These are phyloP conservation scores for Drosophila borborema DNA, from an alignment of 2,888 invertebrate genomes.

Conservation along the genomic window DNA sequence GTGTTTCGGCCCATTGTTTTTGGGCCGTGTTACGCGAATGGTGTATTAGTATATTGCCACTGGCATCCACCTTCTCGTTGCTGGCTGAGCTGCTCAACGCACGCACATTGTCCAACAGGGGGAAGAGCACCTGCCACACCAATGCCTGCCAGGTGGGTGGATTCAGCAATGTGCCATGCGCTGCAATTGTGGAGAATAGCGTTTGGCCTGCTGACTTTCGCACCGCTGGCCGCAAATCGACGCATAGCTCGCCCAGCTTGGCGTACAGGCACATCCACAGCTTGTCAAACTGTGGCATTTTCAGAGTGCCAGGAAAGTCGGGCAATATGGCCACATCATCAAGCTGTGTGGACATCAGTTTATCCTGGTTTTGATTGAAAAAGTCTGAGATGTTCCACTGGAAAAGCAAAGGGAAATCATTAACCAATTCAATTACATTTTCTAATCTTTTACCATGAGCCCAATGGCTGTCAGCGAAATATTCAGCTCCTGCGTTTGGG, in stretches of 20 bases:
- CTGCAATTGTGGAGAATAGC: conserved; percentile 97
- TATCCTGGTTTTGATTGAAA: conserved; percentile 97
- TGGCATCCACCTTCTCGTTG: conserved; percentile 91
- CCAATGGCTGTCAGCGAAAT: conserved; percentile 98
- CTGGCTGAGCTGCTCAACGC: conserved; percentile 88
- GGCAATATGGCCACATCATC: conserved; percentile 92
- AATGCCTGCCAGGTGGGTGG: conserved; percentile 97
- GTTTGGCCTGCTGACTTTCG: conserved; percentile 99
- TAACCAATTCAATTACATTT: not conserved
- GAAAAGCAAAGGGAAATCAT: conserved; percentile 66
- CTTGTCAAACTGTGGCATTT: conserved; percentile 95
- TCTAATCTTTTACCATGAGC: conserved; percentile 89
- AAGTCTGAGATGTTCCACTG: conserved; percentile 99
- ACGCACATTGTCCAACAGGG: conserved; percentile 95
- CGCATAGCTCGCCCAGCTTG: conserved; percentile 94
- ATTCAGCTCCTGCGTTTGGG: conserved; percentile 98
- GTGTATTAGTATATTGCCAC: conserved; percentile 97
- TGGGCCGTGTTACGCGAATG: conserved; percentile 99
- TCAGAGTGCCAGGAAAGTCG: conserved; percentile 92
- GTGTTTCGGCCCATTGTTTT: conserved; percentile 99
- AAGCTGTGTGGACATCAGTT: conserved; percentile 90
- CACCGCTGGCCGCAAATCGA: conserved; percentile 97
- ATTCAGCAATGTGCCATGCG: conserved; percentile 95
- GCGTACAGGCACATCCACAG: conserved; percentile 98
- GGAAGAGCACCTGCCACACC: conserved; percentile 97